Evolutionary conservation across 1,140 invertebrate genomes (phyloP), one percentile per base, ranked within the genome.

Genomic region (Cheumatopsyche charites): DNA sequence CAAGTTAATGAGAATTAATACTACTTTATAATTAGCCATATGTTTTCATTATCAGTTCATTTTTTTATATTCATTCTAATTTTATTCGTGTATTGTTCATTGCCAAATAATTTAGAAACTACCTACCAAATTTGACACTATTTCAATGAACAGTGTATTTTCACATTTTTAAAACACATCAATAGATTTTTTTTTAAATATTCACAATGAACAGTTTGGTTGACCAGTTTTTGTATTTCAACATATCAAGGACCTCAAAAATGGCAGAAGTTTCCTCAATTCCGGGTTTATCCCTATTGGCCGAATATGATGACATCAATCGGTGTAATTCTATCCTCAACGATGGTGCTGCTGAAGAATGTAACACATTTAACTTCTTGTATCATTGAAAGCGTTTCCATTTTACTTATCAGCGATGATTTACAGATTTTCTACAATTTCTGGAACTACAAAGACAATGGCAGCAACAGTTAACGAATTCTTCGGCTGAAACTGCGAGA

Each of bases 381-480:
- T 19, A 23, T 61, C 4, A 61, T n/a, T n/a, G n/a, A 21, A 61
- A 15, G 6, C 4, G 17, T 5, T 61, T 19, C 19, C 19, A 25
- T 63, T 63, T 47, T 66, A 25, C 47, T 9, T 12, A 25, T 23
- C 23, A 15, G 19, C 11, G 15, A 52, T 15, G 45, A 58, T 58
- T 66, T 79, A 5, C 73, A 93, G 92, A 91, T 82, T 93, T 93
- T 77, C 77, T 90, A 4, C 84, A 86, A 70, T 92, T 92, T 82
- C 82, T 89, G 7, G 84, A 87, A 45, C 87, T 90, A 76, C 89
- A 91, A 80, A 90, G 93, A 77, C 87, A 89, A 81, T 89, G 90
- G 73, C 80, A 90, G 29, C 82, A 87, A 62, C 90, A 91, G 78
- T 92, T 90, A 87, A 77, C 88, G 0, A 81, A 85, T 0, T 85